A percentile compares a stretch with the other conserved stretches of the same genome.
Evolutionary conservation across 2,113 vertebrate genomes (phyloP).

Genomic region (Antigone vipio): DNA sequence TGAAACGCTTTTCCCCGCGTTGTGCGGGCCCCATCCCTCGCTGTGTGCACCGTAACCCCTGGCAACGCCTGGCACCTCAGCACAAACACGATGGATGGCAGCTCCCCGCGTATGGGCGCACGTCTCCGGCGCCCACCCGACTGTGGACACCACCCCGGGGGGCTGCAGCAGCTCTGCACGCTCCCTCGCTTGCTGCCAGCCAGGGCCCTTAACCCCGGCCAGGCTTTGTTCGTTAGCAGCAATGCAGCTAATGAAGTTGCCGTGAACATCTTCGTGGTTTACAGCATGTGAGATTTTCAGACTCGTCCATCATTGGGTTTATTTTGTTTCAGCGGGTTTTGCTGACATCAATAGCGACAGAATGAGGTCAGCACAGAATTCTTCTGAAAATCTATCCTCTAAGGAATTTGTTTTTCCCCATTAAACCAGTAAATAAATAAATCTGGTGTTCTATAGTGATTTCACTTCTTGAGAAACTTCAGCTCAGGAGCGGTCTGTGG

Average conservation of each 20-base stretch:
- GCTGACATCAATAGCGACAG: constrained; percentile 37
- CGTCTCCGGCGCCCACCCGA: background rate
- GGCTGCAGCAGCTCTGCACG: background rate
- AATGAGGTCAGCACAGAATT: constrained; percentile 48
- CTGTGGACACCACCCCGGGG: background rate
- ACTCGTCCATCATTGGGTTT: constrained; percentile 23
- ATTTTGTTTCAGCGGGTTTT: constrained; percentile 15
- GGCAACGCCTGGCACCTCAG: constrained; percentile 59
- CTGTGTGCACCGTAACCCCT: constrained; percentile 62
- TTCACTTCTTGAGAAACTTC: constrained; percentile 4
- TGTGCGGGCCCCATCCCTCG: background rate
- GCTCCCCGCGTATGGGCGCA: background rate
- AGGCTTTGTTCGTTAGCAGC: background rate
- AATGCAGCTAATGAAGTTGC: background rate
- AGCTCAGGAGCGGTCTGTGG: background rate
- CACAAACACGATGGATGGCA: background rate
- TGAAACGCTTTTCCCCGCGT: background rate
- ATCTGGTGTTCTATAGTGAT: background rate
- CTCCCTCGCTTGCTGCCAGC: background rate
- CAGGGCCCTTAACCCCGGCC: background rate
- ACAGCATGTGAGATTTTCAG: background rate
- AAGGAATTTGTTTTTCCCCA: constrained; percentile 9
- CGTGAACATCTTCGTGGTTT: background rate
- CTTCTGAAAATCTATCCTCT: constrained; percentile 15
- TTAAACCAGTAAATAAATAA: constrained; percentile 46